Base-by-base conservation (phyloP, 2,113 vertebrate species). In the Leptosomus discolor region DNA sequence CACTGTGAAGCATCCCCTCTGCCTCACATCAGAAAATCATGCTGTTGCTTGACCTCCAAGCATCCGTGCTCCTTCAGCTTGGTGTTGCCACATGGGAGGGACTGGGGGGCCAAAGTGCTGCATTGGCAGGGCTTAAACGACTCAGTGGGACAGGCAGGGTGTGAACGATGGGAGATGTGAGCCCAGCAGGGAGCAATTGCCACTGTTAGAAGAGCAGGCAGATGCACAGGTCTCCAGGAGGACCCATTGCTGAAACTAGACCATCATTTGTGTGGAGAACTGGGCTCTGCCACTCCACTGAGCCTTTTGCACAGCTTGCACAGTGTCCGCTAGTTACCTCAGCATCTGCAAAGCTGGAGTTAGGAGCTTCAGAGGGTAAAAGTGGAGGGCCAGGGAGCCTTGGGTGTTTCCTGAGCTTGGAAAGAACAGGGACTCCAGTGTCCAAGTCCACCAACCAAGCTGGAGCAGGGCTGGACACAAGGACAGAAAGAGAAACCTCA, bases 61-160 rank as follows among this genome's bases (percentile, higher is more conserved):
- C 50, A 36, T 30, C 69, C 37, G 12, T 54, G 39, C 60, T 90
- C 16, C 37, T 70, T 21, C 50, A 36, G 64, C 15, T 65, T 0
- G 0, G 8, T 74, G 60, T 48, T 73, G 54, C 50, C 21, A 12
- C 1, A 4, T 18, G 8, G 56, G 56, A 37, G 26, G 46, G 24
- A 41, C 16, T 34, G 46, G 12, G 9, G 3, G 4, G 26, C 6
- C 37, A 16, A 2, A 45, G 63, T 3, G 0, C 13, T 24, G 23
- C 15, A 2, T 10, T 26, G 9, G 23, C 45, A 43, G 45, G 30
- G 6, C 46, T 90, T 18, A 12, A 4, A 24, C 1, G 3, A 30
- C 15, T 57, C 24, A 0, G 15, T 37, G n/a, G 7, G 32, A 63
- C 9, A 9, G 56, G 24, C 7, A 12, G 34, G n/a, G 18, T 27